Evolutionary conservation across 2,888 invertebrate species (phyloP), one percentile per base, ranked within the genome.

Genomic region (Caenorhabditis sp.): DNA sequence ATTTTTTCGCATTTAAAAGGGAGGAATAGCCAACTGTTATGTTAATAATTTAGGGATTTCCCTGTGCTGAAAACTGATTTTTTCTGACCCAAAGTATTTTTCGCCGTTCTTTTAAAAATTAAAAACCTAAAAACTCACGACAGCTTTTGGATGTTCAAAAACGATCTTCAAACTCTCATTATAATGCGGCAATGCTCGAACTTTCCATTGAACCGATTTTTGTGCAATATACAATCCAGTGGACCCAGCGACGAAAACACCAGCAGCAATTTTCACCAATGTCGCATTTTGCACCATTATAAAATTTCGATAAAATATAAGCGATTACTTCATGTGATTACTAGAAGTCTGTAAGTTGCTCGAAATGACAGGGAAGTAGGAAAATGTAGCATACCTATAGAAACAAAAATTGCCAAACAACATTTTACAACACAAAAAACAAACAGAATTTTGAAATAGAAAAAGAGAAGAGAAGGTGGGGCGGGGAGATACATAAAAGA

Each of bases 191-290:
- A 83, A 64, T 5, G 67, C 25, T 20, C 84, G 76, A 27, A 84
- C 84, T 64, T 74, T 76, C 59, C 79, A 67, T 61, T 85, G 85
- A 17, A 83, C 69, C 10, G 68, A 75, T 67, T 84, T 84, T 63
- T 85, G 85, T 10, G 81, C 82, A 27, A 85, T 58, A 69, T 84
- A 86, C 8, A 85, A 67, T 2, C 75, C 84, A 3, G 83, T 83
- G 17, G 85, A 70, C n/a, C 64, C 64, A 17, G 60, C 38, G 8
- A 84, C 59, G 59, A 86, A 83, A 2, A 77, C 78, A 8, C 85
- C 86, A 1, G 77, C 85, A n/a, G 85, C 85, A 4, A 85, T 70
- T 67, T 83, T 79, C 10, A 85, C 63, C 49, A 85, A 71, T 62
- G 84, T 84, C 23, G 83, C 62, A 25, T 75, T 69, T 61, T 80